A percentile compares a stretch with the other conserved stretches of the same genome.
These are phyloP conservation scores for Epizoanthus stellaris DNA, from an alignment of 92 coral and sea anemone species.

Conservation along the genomic window DNA sequence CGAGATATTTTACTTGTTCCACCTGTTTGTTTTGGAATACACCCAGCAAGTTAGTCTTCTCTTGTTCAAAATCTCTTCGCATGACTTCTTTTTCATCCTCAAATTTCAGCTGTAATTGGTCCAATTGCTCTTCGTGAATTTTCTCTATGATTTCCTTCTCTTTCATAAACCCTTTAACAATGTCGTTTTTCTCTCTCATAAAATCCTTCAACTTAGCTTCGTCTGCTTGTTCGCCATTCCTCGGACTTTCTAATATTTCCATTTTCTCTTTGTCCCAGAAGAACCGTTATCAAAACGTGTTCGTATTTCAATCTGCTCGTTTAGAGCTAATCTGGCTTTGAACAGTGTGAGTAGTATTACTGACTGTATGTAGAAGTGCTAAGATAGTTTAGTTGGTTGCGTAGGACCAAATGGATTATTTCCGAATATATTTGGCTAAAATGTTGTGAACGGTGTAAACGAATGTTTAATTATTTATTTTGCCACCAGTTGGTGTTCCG, in stretches of 20 bases:
- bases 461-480: constrained; percentile 8
- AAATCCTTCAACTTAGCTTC: constrained; percentile 8
- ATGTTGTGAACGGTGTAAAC: neutral
- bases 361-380: neutral
- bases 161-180: constrained; percentile 73
- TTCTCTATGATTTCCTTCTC: constrained; percentile 75
- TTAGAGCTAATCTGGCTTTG: neutral
- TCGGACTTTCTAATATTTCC: constrained; percentile 1
- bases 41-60: constrained; percentile 59
- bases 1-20: constrained; percentile 48
- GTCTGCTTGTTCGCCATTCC: neutral
- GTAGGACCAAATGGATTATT: neutral
- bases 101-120: constrained; percentile 31
- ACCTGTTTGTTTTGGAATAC: constrained; percentile 65
- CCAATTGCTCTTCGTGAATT: constrained; percentile 62
- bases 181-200: constrained; percentile 67
- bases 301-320: neutral
- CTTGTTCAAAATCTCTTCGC: constrained; percentile 59
- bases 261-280: neutral
- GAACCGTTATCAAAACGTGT: neutral
- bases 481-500: constrained; percentile 22
- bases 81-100: constrained; percentile 64
- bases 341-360: neutral
- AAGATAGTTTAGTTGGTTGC: neutral
- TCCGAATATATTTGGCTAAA: neutral